phyloP scores from a whole-genome alignment of 1,140 invertebrate genomes.

The Brachionus koreanus region DNA sequence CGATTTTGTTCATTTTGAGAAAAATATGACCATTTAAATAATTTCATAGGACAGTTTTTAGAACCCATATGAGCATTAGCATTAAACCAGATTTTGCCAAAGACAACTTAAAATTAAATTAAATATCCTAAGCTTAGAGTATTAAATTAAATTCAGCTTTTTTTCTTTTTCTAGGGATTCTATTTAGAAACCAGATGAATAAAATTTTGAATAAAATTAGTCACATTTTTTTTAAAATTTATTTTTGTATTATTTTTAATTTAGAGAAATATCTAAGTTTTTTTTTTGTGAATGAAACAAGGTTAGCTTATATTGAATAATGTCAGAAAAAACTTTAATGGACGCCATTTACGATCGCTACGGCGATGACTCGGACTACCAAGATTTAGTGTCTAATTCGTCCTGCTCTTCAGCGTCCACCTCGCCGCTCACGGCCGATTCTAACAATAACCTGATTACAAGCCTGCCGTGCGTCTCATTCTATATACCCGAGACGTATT shows the following conservation, averaged over 20 bases:
- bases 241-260: not conserved
- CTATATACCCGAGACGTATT: slow-evolving; percentile 9
- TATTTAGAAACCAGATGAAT: slow-evolving; percentile 9
- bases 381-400: not conserved
- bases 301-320: not conserved
- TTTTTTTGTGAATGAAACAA: not conserved
- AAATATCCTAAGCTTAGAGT: not conserved
- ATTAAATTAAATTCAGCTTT: not conserved
- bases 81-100: not conserved
- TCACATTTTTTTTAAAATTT: slow-evolving; percentile 14
- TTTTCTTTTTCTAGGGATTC: slow-evolving; percentile 9
- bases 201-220: not conserved
- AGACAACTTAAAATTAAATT: not conserved
- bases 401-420: not conserved
- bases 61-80: not conserved
- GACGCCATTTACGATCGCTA: slow-evolving; percentile 34
- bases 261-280: not conserved
- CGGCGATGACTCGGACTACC: not conserved
- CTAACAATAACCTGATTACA: not conserved
- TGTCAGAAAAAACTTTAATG: slow-evolving; percentile 10
- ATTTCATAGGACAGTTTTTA: not conserved
- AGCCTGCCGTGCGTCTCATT: not conserved
- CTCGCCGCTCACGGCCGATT: not conserved
- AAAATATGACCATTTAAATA: not conserved
- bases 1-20: not conserved